Percentiles rank a stretch among this genome's conserved stretches.
These are phyloP conservation scores for Poecilia velifera DNA, from an alignment of 2,797 vertebrate genomes.

Conservation along the genomic window DNA sequence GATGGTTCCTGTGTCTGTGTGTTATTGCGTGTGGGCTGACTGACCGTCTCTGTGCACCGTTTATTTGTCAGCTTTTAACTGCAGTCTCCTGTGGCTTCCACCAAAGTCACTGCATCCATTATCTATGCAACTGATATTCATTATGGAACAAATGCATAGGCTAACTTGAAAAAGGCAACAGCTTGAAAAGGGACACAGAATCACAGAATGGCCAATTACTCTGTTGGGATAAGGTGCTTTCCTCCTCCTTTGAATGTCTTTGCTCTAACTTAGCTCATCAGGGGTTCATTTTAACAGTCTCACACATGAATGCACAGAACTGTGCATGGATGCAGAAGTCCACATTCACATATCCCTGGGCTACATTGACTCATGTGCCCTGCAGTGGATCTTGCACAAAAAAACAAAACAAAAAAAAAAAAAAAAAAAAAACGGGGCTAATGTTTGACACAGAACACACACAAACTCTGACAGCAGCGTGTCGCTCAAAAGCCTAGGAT, in stretches of 20 bases:
- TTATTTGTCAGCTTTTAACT: constrained; percentile 63
- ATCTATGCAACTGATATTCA: constrained; percentile 43
- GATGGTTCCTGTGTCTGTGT: constrained; percentile 50
- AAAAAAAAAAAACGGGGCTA: constrained; percentile 42
- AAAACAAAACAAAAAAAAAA: no score
- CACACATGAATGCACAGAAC: constrained; percentile 24
- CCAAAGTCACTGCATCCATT: constrained; percentile 42
- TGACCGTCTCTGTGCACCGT: constrained; percentile 48
- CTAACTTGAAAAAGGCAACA: constrained; percentile 46
- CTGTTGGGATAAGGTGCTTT: constrained; percentile 52
- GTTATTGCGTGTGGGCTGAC: constrained; percentile 32
- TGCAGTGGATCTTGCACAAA: constrained; percentile 39
- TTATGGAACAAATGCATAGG: constrained; percentile 45
- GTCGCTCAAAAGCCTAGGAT: constrained; percentile 54
- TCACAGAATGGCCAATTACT: constrained; percentile 70
- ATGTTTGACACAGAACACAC: constrained; percentile 37
- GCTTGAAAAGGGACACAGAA: constrained; percentile 45
- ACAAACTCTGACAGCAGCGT: constrained; percentile 49
- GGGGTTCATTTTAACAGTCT: constrained; percentile 45
- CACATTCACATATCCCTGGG: constrained; percentile 37
- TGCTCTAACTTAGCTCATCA: constrained; percentile 37
- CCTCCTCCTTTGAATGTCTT: constrained; percentile 47
- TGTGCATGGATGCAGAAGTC: constrained; percentile 30
- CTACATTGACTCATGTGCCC: constrained; percentile 55
- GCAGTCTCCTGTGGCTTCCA: constrained; percentile 36